A percentile compares a stretch with the other conserved stretches of the same genome.
Conservation (phyloP, 2,113 vertebrate species). For the Natator depressus region DNA sequence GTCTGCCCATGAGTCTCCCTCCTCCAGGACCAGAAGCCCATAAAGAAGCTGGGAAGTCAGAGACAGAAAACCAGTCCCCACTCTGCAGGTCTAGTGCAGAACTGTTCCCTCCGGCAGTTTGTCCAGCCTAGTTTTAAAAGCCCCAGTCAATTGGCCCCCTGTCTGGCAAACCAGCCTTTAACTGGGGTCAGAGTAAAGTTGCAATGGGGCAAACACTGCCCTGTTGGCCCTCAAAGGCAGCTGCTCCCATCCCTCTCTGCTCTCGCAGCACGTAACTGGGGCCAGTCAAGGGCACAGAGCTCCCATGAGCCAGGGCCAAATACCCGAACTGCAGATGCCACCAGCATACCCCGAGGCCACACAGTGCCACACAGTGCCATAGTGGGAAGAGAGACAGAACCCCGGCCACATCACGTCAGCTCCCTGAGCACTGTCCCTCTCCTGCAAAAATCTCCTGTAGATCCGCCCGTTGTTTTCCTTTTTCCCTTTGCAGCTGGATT, state of each 20-base stretch:
- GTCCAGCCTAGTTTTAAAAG: neutral
- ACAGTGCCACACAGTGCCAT: neutral
- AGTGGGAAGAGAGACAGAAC: neutral
- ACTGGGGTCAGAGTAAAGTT: neutral
- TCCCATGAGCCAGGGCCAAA: neutral
- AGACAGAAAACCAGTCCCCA: neutral
- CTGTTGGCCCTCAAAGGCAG: neutral
- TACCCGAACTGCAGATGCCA: neutral
- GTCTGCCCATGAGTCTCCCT: neutral
- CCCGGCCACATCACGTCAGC: neutral
- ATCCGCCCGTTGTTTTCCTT: neutral
- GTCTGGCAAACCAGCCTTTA: neutral
- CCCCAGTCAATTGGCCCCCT: neutral
- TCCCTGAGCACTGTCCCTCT: neutral
- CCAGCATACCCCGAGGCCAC: neutral
- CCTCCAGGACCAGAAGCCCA: neutral
- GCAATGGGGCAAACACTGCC: neutral
- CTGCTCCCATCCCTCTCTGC: neutral
- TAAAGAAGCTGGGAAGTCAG: neutral
- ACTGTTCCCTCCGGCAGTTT: neutral
- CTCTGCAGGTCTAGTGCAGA: neutral
- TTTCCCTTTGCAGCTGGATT: neutral
- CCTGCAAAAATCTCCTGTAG: neutral
- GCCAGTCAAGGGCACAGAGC: neutral
- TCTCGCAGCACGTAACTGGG: neutral